A percentile compares a stretch with the other conserved stretches of the same genome.
phyloP scores from a whole-genome alignment of 2,113 vertebrate genomes.

The Embiotoca jacksoni region DNA sequence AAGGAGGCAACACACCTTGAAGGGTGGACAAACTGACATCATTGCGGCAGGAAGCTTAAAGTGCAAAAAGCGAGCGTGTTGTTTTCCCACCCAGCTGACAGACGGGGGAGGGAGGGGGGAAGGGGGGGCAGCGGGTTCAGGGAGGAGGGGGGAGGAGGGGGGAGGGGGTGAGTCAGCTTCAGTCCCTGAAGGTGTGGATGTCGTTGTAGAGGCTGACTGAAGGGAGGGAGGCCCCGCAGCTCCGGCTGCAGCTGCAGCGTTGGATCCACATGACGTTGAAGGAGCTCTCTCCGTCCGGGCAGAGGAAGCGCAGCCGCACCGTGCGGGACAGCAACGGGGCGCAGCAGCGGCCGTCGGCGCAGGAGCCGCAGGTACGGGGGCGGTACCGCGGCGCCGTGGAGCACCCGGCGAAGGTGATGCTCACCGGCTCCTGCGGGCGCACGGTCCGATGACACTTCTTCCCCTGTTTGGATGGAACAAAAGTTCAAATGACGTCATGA shows the following conservation, averaged over 20 bases:
- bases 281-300: conserved; percentile 77
- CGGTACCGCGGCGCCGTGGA: conserved; percentile 69
- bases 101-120: not conserved
- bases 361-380: conserved; percentile 79
- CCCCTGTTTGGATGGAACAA: conserved; percentile 55
- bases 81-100: conserved; percentile 26
- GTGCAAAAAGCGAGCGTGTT: conserved; percentile 71
- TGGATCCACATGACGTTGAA: conserved; percentile 82
- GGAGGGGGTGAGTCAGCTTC: conserved; percentile 12
- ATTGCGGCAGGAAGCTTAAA: conserved; percentile 67
- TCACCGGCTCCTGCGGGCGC: conserved; percentile 63
- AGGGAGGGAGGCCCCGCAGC: conserved; percentile 53
- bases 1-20: conserved; percentile 12
- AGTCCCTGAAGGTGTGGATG: conserved; percentile 83
- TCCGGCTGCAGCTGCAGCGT: conserved; percentile 76
- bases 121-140: not conserved
- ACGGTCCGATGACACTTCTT: conserved; percentile 78
- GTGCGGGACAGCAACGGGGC: conserved; percentile 75
- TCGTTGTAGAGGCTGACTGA: conserved; percentile 82
- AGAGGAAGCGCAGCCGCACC: conserved; percentile 78
- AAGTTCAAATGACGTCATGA: not conserved
- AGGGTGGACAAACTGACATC: conserved; percentile 44
- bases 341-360: conserved; percentile 79
- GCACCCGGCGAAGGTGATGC: conserved; percentile 79
- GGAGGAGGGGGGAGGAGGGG: not conserved